Percentiles rank a stretch among this genome's conserved stretches.
Evolutionary conservation across 2,888 invertebrate genomes (phyloP).

Genomic region (Oxycera nigricornis): DNA sequence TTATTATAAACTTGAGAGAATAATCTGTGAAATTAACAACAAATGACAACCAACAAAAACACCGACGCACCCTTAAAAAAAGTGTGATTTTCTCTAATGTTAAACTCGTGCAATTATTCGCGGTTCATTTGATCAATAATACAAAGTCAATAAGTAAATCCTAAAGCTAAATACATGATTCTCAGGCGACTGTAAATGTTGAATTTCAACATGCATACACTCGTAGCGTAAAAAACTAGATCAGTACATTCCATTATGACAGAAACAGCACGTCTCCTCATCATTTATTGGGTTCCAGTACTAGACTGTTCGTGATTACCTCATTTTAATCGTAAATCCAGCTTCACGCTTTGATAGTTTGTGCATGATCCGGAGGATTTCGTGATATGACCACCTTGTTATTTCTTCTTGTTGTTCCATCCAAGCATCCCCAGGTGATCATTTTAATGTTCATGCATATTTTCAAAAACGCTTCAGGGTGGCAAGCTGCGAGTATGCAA

Average conservation of each 20-base stretch:
- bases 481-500: neutral
- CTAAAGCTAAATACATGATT: no score
- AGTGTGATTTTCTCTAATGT: no score
- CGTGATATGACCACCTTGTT: slow-evolving; percentile 40
- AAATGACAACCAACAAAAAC: no score
- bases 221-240: neutral
- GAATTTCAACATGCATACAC: neutral
- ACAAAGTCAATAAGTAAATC: no score
- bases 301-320: slow-evolving; percentile 27
- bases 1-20: no score
- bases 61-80: no score
- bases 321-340: slow-evolving; percentile 37
- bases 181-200: no score
- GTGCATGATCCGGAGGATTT: slow-evolving; percentile 22
- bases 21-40: no score
- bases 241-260: slow-evolving; percentile 33
- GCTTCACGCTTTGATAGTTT: slow-evolving; percentile 20
- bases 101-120: no score
- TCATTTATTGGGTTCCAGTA: slow-evolving; percentile 1
- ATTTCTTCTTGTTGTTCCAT: slow-evolving; percentile 8
- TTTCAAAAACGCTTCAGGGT: slow-evolving; percentile 22
- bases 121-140: no score
- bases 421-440: slow-evolving; percentile 31
- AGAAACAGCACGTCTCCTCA: slow-evolving; percentile 25
- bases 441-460: slow-evolving; percentile 14